Base-by-base conservation (phyloP, 2,797 vertebrate genomes). In the Tenualosa thibaudeaui region DNA sequence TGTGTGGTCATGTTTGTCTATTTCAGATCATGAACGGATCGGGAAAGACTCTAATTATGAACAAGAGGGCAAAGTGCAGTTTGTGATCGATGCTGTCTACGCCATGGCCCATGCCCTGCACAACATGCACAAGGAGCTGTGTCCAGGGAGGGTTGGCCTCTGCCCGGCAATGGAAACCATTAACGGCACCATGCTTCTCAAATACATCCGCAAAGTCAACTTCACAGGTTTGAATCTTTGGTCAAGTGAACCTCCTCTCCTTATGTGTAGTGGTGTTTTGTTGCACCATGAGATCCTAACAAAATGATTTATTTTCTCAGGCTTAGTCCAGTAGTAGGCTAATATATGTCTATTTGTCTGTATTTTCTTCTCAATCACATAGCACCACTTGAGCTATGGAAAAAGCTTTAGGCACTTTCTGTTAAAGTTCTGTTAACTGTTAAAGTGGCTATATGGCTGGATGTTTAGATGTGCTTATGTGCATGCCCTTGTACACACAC, bases 11-110 rank as follows among this genome's bases (percentile, higher is more conserved):
- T 75, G 5, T 62, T 8, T 81, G 17, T 62, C 56, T 24, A 26
- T 65, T 87, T 84, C 88, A 99, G 98, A 98, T 87, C 95, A 97
- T 0, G 98, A 99, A 91, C 95, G 98, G 88, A 99, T 99, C 0
- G 97, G 97, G 84, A 97, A 96, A 90, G 97, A 98, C 90, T 98
- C 97, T 0, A 93, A 95, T 0, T 99, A 98, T 0, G 98, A 99
- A 86, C 98, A 99, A 91, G 98, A 99, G 89, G 98, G 98, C 86
- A 99, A 99, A 87, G 98, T 98, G 22, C 97, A 98, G 88, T 98
- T 99, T 17, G 98, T 99, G 88, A 97, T 99, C 0, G 98, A 99
- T 0, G 98, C 98, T 0, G 96, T 99, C 71, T 99, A 98, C 0
- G 94, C 97, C 91, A 98, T 97, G 97, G 98, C 97, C n/a, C 97